Evolutionary conservation across 1,140 invertebrate genomes (phyloP), one percentile per base, ranked within the genome.

Genomic region (Brachionus rubens): DNA sequence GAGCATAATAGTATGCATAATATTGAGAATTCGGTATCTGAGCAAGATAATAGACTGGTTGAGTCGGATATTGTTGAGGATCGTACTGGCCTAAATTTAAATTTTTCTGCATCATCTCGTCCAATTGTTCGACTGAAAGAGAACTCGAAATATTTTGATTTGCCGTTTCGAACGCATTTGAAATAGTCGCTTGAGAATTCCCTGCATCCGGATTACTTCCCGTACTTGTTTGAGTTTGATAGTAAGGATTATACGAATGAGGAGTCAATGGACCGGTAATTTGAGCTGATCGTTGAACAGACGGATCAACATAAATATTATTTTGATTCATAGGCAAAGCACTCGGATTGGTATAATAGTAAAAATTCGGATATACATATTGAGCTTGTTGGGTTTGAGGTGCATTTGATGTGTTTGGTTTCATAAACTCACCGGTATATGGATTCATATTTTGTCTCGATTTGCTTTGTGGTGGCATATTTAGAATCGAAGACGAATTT

Each of bases 101-200:
- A 14, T 26, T 65, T 43, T 65, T 65, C 16, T 65, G 33, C 59
- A 65, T 65, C 59, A 65, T 65, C 24, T 65, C 59, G 24, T 65
- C 59, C 24, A 65, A 46, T 28, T 65, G 59, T 7, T 65, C 59
- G 5, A 21, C 24, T 65, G 59, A 24, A 1, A 65, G 7, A 43
- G 36, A 41, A 43, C 30, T 65, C 12, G 36, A 21, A 4, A 43
- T 24, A 26, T 65, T 65, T 21, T 3, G 4, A 36, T 36, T 65
- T 10, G 40, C 59, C 24, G 59, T 65, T 43, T 65, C 59, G 43
- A 65, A 65, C 3, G 59, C 59, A 24, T 65, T 65, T 21, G 41
- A 21, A 1, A 65, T 65, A 9, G 59, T 65, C 40, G 59, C 41
- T 43, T 65, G 59, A 26, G 59, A 43, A 41, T 24, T 65, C n/a